These are phyloP conservation scores for Caenorhabditis sp. DNA, from an alignment of 2,888 invertebrate genomes.

Conservation along the genomic window DNA sequence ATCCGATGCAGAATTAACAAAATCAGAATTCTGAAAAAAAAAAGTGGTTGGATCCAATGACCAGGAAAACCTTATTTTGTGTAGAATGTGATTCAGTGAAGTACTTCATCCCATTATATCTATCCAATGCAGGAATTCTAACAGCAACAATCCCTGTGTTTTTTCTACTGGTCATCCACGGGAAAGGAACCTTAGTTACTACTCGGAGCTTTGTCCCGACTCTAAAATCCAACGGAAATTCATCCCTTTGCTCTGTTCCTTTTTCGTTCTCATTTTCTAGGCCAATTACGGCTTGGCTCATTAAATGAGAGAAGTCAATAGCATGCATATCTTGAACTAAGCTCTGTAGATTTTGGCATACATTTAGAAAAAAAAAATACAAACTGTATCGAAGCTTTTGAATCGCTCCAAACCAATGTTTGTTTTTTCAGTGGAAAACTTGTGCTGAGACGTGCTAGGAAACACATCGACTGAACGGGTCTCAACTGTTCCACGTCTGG, in stretches of 20 bases:
- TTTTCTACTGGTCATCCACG: conserved; percentile 67
- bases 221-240: conserved; percentile 63
- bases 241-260: conserved; percentile 7
- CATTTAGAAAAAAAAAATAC: neutral
- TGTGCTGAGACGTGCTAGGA: neutral
- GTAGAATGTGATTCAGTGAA: conserved; percentile 32
- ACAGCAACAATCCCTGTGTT: conserved; percentile 65
- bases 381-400: conserved; percentile 55
- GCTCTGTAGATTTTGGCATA: conserved; percentile 2
- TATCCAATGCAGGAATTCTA: conserved; percentile 60
- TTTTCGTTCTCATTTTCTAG: neutral
- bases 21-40: conserved; percentile 21
- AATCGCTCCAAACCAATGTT: conserved; percentile 29
- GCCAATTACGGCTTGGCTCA: neutral
- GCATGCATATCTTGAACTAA: conserved; percentile 47
- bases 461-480: too few species aligned
- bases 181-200: conserved; percentile 47
- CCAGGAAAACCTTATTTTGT: conserved; percentile 35
- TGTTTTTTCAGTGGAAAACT: neutral
- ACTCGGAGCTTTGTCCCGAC: conserved; percentile 64
- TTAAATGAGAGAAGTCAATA: conserved; percentile 53
- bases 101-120: conserved; percentile 61
- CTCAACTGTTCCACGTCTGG: too few species aligned
- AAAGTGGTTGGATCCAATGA: neutral
- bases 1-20: neutral